phyloP scores from a whole-genome alignment of 2,113 vertebrate species.

The Elanoides forficatus region DNA sequence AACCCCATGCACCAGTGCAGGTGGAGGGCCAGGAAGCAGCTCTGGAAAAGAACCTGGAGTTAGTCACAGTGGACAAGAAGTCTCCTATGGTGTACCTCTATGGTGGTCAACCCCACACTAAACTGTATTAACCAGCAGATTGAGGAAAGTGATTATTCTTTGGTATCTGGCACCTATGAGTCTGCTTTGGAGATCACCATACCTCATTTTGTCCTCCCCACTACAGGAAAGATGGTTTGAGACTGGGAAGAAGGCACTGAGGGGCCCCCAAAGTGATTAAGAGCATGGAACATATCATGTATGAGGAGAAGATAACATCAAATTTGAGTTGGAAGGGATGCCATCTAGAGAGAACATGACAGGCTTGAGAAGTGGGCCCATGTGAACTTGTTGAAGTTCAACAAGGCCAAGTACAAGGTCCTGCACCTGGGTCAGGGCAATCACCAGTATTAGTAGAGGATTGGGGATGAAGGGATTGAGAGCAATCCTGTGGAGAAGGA shows the following conservation, averaged over 20 bases:
- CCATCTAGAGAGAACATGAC: not conserved
- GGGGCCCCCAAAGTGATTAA: not conserved
- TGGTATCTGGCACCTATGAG: not conserved
- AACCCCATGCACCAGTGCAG: not conserved
- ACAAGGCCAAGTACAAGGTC: not conserved
- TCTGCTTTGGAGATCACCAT: not conserved
- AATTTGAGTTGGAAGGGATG: not conserved
- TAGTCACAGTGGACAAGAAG: not conserved
- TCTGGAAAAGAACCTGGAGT: not conserved
- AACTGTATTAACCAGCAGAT: not conserved
- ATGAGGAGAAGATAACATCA: not conserved
- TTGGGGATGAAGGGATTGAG: not conserved
- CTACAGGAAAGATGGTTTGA: not conserved
- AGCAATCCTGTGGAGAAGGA: not conserved
- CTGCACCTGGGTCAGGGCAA: not conserved
- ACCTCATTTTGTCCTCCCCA: not conserved
- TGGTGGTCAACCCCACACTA: rapidly evolving
- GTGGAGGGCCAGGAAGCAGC: not conserved
- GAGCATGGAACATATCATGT: not conserved
- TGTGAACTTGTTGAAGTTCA: not conserved
- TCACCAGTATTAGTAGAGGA: not conserved
- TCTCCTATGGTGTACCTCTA: not conserved
- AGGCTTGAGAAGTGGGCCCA: not conserved
- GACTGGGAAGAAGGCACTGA: not conserved
- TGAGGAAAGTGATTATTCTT: not conserved